phyloP scores from a whole-genome alignment of 2,888 invertebrate species.

The Notodonta dromedarius region DNA sequence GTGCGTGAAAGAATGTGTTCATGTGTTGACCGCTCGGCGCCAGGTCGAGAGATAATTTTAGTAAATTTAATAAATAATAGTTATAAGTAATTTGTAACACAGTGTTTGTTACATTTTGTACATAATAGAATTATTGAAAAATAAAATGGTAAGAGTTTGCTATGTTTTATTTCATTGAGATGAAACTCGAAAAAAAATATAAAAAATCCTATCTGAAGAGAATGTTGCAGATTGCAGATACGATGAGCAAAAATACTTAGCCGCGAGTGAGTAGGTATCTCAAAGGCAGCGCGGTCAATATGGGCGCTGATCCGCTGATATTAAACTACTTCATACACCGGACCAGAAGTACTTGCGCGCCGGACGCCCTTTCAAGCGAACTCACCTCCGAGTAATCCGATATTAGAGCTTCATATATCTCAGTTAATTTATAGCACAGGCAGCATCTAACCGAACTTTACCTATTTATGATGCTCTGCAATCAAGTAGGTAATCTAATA shows the following conservation, averaged over 20 bases:
- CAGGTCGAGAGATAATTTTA: background rate
- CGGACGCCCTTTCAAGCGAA: constrained; percentile 1
- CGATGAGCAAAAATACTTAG: background rate
- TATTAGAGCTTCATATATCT: constrained; percentile 21
- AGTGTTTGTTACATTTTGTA: constrained; percentile 48
- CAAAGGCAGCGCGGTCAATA: constrained; percentile 11
- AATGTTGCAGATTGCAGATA: too few species aligned
- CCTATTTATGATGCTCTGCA: constrained; percentile 20
- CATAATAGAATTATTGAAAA: constrained; percentile 45
- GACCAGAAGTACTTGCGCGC: background rate
- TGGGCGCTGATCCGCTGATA: constrained; percentile 25
- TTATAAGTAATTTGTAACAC: constrained; percentile 22
- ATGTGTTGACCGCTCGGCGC: background rate
- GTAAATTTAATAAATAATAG: background rate
- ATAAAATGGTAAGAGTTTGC: constrained; percentile 40
- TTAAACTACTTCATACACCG: constrained; percentile 14
- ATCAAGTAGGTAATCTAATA: background rate
- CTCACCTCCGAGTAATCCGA: constrained; percentile 16
- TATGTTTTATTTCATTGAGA: constrained; percentile 14
- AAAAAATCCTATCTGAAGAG: too few species aligned
- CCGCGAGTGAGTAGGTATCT: background rate
- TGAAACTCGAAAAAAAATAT: background rate
- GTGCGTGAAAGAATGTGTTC: background rate
- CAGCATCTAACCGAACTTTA: constrained; percentile 17
- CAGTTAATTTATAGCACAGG: constrained; percentile 20